Conservation (phyloP, 2,113 vertebrate species). For the Eulemur rufifrons region DNA sequence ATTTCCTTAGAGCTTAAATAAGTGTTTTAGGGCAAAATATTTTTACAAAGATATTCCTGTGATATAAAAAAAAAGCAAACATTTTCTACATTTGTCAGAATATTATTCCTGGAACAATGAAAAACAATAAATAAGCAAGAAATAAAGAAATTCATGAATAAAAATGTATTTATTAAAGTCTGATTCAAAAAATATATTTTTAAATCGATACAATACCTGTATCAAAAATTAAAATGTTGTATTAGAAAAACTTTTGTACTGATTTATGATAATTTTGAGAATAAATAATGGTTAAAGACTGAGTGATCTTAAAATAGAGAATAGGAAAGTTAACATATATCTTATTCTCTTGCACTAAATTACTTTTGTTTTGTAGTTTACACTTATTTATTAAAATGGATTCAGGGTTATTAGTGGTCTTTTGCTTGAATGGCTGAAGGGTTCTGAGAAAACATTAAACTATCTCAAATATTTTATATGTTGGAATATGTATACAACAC, state of each 20-base stretch:
- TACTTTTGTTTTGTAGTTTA: neutral
- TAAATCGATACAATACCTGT: neutral
- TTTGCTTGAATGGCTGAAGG: neutral
- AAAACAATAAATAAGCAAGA: neutral
- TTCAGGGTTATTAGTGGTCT: no score
- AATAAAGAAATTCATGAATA: neutral
- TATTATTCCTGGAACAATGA: no score
- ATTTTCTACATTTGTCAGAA: neutral
- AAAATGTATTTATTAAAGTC: neutral
- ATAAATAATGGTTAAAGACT: no score
- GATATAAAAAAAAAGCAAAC: neutral
- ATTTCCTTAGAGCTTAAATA: neutral
- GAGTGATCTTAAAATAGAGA: no score
- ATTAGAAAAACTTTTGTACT: neutral
- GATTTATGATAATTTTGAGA: neutral
- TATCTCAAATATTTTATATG: neutral
- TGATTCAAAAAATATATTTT: neutral
- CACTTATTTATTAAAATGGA: no score
- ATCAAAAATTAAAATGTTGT: neutral
- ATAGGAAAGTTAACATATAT: neutral
- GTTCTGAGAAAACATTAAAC: neutral
- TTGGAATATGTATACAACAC: neutral
- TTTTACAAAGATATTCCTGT: neutral
- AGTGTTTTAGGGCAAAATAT: neutral
- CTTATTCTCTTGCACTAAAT: neutral